phyloP scores from a whole-genome alignment of 2,797 vertebrate species.

The Chromobotia macracanthus region DNA sequence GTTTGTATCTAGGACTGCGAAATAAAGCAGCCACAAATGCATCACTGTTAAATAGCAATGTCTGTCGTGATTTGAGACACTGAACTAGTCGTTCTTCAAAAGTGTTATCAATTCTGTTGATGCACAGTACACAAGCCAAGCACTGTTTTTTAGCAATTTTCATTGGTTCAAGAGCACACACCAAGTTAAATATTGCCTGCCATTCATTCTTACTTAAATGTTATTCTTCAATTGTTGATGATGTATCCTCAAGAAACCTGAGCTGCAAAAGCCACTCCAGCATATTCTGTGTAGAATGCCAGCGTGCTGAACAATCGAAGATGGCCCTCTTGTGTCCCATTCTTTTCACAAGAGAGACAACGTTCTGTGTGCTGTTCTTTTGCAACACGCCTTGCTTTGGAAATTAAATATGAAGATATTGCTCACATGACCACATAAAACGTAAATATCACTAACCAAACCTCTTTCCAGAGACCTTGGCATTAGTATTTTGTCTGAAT shows the following conservation, averaged over 20 bases:
- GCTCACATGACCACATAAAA: too few relatives aligned
- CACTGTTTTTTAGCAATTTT: conserved; percentile 37
- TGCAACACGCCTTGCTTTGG: neutral
- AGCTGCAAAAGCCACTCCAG: conserved; percentile 21
- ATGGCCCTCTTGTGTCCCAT: conserved; percentile 42
- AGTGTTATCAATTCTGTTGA: neutral
- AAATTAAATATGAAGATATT: neutral
- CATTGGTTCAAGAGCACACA: conserved; percentile 16
- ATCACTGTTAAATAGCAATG: neutral
- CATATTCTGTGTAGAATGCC: conserved; percentile 36
- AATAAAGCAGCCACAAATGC: conserved; percentile 2
- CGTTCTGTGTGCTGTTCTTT: conserved; percentile 7
- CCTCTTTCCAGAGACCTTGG: too few relatives aligned
- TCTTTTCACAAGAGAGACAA: conserved; percentile 32
- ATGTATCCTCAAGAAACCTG: conserved; percentile 35
- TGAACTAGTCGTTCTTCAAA: neutral
- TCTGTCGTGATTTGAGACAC: too few relatives aligned
- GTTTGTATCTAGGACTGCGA: conserved; percentile 35
- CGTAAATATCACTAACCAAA: too few relatives aligned
- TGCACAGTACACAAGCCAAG: conserved; percentile 44
- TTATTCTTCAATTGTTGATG: conserved; percentile 6
- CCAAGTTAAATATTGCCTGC: conserved; percentile 11
- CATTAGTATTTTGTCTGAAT: too few relatives aligned
- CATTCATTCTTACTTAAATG: conserved; percentile 26
- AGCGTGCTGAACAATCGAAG: conserved; percentile 21